Conservation (phyloP, 2,888 invertebrate species). For the Drosophila kokeensis region DNA sequence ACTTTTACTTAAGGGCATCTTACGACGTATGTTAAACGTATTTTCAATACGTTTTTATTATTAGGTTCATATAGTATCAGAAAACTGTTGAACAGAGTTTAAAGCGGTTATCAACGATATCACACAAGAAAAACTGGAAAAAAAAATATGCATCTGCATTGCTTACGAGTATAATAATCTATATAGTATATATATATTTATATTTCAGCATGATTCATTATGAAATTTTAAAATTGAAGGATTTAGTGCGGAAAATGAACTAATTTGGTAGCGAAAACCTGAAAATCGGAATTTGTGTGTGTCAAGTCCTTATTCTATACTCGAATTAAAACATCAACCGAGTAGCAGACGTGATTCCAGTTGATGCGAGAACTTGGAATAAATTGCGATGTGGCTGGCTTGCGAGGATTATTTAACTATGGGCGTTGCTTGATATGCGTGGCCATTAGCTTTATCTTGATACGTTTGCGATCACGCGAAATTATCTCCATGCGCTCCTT, state of each 20-base stretch:
- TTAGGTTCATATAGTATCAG: not conserved
- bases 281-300: not conserved
- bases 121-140: not conserved
- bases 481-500: conserved; percentile 84
- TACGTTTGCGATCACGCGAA: conserved; percentile 80
- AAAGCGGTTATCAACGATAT: not conserved
- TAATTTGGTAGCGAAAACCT: not conserved
- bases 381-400: not conserved
- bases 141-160: not conserved
- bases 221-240: not conserved
- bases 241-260: not conserved
- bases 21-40: not conserved
- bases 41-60: conserved; percentile 1
- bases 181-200: not conserved
- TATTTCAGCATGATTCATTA: not conserved
- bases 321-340: not conserved
- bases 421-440: conserved; percentile 64
- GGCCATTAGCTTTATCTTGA: conserved; percentile 71
- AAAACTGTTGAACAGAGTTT: not conserved
- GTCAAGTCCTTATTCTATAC: not conserved
- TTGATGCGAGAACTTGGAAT: not conserved
- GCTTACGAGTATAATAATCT: not conserved
- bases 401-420: conserved; percentile 3
- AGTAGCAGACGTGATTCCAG: not conserved
- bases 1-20: not conserved